phyloP scores from a whole-genome alignment of 2,113 vertebrate species.

The Andinoacara biseriatus region DNA sequence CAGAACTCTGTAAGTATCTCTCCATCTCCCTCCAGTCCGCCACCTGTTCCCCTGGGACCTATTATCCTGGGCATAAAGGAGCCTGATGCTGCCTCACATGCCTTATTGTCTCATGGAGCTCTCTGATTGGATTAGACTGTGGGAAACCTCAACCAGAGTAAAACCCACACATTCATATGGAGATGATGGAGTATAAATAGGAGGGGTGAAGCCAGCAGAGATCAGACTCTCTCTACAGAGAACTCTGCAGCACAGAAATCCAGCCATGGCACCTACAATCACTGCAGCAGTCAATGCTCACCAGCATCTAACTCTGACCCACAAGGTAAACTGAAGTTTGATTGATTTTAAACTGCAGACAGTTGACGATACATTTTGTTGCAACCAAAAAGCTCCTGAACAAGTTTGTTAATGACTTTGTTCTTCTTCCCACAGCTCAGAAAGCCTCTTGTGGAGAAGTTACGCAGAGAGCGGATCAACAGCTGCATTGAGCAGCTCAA shows the following conservation, averaged over 20 bases:
- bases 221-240: neutral
- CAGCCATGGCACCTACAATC: constrained; percentile 58
- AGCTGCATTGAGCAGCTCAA: constrained; percentile 69
- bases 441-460: constrained; percentile 71
- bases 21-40: constrained; percentile 12
- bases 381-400: neutral
- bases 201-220: neutral
- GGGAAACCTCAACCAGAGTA: constrained; percentile 65
- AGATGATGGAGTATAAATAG: constrained; percentile 75
- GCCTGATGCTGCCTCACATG: neutral
- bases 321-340: constrained; percentile 16
- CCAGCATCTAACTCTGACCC: constrained; percentile 41
- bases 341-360: neutral
- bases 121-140: constrained; percentile 72
- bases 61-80: constrained; percentile 21
- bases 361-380: neutral
- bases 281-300: constrained; percentile 50
- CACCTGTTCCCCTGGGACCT: constrained; percentile 62
- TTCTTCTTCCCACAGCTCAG: constrained; percentile 47
- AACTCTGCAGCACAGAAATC: constrained; percentile 55
- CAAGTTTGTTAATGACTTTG: neutral
- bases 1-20: constrained; percentile 15
- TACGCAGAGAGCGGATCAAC: constrained; percentile 73
- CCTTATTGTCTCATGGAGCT: constrained; percentile 16
- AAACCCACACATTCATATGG: constrained; percentile 76